Base-by-base conservation (phyloP, 2,797 vertebrate species). In the Acropternis orthonyx region DNA sequence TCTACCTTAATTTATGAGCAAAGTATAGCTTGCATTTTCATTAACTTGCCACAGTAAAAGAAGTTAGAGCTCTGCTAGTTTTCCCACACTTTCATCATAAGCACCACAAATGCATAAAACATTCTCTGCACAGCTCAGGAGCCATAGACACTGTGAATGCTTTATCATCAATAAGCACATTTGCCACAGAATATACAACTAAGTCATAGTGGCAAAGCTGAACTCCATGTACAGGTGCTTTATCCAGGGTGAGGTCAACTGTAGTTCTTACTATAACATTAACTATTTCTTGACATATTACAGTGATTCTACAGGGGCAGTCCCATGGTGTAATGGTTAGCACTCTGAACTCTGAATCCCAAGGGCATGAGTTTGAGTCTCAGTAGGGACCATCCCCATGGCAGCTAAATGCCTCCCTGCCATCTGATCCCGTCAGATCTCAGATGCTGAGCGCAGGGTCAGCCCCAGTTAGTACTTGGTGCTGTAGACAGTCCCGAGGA, bases 241-340 rank as follows among this genome's bases (percentile, higher is more conserved):
- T 58, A 54, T 34, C 11, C 20, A 66, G 6, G 8, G 21, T 49
- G 18, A 83, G 55, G 21, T 44, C n/a, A 72, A 32, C 16, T 14
- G 18, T 14, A 55, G 9, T 12, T 82, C 26, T 95, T 80, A 52
- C 20, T 62, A 56, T 34, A 56, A 88, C 67, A 91, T 19, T 83
- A 67, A 48, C 21, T 76, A 23, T 89, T 92, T 59, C 7, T 55
- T 74, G 36, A 92, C 30, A 79, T 74, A 96, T 88, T 93, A n/a
- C 44, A 95, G 86, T 69, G 0, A 18, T 81, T 95, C 96, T 93
- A 79, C n/a, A n/a, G n/a, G n/a, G n/a, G n/a, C n/a, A n/a, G n/a
- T n/a, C n/a, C n/a, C n/a, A n/a, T n/a, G n/a, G n/a, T n/a, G n/a
- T n/a, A n/a, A n/a, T n/a, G n/a, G n/a, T n/a, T n/a, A n/a, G n/a